phyloP scores from a whole-genome alignment of 2,113 vertebrate species.

The Rhegmatorhina hoffmannsi region DNA sequence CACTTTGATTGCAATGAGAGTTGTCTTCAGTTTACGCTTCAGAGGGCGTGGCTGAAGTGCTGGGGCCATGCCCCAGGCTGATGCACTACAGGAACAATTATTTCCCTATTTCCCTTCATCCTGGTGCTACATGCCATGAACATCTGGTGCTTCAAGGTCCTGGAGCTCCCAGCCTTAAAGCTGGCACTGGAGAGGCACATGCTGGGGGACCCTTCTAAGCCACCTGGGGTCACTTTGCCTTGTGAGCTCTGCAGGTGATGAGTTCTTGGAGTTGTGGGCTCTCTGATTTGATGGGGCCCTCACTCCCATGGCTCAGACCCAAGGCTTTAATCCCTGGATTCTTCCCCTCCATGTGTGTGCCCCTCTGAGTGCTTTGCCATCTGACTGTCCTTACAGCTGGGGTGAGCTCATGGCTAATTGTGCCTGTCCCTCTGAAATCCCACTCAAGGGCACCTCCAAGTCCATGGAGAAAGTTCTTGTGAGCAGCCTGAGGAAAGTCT shows the following conservation, averaged over 20 bases:
- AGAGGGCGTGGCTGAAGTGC: not conserved
- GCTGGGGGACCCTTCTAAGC: not conserved
- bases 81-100: not conserved
- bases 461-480: not conserved
- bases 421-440: not conserved
- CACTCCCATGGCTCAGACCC: not conserved
- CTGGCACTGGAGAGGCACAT: not conserved
- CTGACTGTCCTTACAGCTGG: not conserved
- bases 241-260: not conserved
- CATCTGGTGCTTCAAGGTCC: not conserved
- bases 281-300: not conserved
- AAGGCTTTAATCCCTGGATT: not conserved
- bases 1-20: not conserved
- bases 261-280: not conserved
- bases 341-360: rapidly evolving
- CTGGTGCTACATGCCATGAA: not conserved
- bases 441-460: not conserved
- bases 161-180: not conserved
- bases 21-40: not conserved
- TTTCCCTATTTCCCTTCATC: not conserved
- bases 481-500: not conserved
- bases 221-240: not conserved
- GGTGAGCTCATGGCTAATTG: not conserved
- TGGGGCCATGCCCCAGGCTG: not conserved
- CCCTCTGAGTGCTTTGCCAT: not conserved